These are phyloP conservation scores for Drosophila baimaii DNA, from an alignment of 1,140 invertebrate species.

Conservation along the genomic window DNA sequence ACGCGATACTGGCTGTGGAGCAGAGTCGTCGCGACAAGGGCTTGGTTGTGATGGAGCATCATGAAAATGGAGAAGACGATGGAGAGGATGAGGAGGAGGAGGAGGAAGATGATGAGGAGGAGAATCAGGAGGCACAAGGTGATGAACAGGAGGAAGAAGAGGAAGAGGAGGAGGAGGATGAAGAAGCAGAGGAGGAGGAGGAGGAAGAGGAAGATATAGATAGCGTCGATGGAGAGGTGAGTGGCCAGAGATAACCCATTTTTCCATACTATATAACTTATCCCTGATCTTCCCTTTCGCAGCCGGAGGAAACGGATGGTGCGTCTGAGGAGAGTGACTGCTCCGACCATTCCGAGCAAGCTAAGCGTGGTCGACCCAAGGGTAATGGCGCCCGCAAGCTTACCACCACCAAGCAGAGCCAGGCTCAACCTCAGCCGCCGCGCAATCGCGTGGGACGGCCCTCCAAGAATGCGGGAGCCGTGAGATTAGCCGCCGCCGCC, in stretches of 20 bases:
- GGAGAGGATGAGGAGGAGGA: constrained; percentile 15
- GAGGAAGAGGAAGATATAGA: constrained; percentile 8
- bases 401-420: constrained; percentile 38
- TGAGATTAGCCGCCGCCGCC: constrained; percentile 2
- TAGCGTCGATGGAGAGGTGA: constrained; percentile 23
- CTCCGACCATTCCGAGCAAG: constrained; percentile 16
- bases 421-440: constrained; percentile 27
- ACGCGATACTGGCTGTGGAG: constrained; percentile 79
- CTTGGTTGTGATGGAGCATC: constrained; percentile 60
- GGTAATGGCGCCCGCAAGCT: constrained; percentile 17
- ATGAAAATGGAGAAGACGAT: constrained; percentile 24
- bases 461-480: constrained; percentile 2
- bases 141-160: constrained; percentile 1
- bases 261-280: too few relatives aligned
- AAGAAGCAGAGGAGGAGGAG: background rate
- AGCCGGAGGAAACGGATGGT: constrained; percentile 20
- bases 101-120: constrained; percentile 27
- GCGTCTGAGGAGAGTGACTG: constrained; percentile 25
- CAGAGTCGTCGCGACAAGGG: constrained; percentile 68
- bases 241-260: background rate
- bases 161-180: background rate
- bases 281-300: background rate
- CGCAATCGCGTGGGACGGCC: constrained; percentile 1
- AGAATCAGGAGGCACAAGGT: background rate
- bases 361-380: constrained; percentile 15